Evolutionary conservation across 30 jellyfish, hydroid and myxozoan genomes (phyloP).

Genomic region (Rhopilema esculentum): DNA sequence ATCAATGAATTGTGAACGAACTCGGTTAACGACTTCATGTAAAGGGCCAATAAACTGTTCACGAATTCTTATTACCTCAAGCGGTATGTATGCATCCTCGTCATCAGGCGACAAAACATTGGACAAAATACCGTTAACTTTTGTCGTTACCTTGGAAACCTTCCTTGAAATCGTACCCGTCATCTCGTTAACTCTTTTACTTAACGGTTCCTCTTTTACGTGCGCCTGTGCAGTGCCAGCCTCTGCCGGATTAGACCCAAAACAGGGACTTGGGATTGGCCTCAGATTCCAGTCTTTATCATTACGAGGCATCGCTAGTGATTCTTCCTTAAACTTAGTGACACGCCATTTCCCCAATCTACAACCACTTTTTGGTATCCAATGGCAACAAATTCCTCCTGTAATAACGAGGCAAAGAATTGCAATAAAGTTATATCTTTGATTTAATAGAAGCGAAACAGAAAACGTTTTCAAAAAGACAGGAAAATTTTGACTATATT

Average conservation of each 20-base stretch:
- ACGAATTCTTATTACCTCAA: conserved; percentile 30
- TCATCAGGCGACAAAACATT: conserved; percentile 7
- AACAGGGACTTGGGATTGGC: conserved; percentile 42
- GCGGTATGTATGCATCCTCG: conserved; percentile 8
- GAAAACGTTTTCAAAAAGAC: too few relatives aligned
- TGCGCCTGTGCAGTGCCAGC: background rate
- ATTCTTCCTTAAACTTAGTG: conserved; percentile 21
- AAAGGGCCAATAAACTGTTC: conserved; percentile 36
- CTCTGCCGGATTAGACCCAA: background rate
- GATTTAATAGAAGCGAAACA: too few relatives aligned
- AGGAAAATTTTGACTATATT: too few relatives aligned
- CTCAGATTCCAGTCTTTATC: conserved; percentile 12
- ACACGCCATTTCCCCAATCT: conserved; percentile 61
- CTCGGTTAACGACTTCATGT: conserved; percentile 30
- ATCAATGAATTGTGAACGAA: conserved; percentile 40
- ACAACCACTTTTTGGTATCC: conserved; percentile 51
- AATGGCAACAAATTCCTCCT: conserved; percentile 69
- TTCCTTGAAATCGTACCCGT: conserved; percentile 16
- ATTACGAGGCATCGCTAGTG: background rate
- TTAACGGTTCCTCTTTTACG: background rate
- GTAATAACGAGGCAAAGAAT: background rate
- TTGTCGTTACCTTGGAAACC: background rate
- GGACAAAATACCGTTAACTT: background rate
- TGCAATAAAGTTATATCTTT: background rate
- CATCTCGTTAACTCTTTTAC: background rate